Base-by-base conservation (phyloP, 2,113 vertebrate genomes). In the Macrotus californicus region DNA sequence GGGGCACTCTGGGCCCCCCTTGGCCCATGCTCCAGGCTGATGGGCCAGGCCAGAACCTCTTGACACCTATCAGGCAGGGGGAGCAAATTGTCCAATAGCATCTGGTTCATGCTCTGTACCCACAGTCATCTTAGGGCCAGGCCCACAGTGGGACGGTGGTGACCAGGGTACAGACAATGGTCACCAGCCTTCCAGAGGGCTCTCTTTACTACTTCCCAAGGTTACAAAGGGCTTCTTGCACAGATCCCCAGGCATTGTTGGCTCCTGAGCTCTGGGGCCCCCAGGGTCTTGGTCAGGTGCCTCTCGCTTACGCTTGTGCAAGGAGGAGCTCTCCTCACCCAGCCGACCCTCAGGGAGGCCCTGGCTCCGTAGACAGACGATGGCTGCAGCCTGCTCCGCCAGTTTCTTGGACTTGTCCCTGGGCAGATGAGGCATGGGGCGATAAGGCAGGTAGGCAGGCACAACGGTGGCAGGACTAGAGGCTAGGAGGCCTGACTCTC, bases 351-450 rank as follows among this genome's bases (percentile, higher is more conserved):
- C 99, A 1, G 99, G 99, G 26, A 99, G 93, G 5, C 99, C 99
- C 56, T 99, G 83, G 0, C 98, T 98, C 50, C 99, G 98, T 84
- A 99, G 98, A 88, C 99, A 99, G 34, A 99, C 99, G 6, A 99
- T 96, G 84, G 99, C 99, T 1, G 99, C 99, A 31, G 99, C 98
- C 96, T 99, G 99, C 66, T 99, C 99, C 0, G 99, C 99, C 82
- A 99, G 98, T 83, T 99, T 99, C 98, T 99, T 99, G 0, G 99
- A 99, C 97, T 99, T 99, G 96, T 99, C 99, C 99, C 99, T 99
- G 97, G 93, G 96, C 36, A 97, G 94, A 98, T 46, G 77, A 97
- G 80, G 77, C 31, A 94, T 14, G 52, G 16, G 61, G 41, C 72
- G 73, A 76, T 82, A 54, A 64, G 77, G 72, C 31, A 79, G n/a